Base-by-base conservation (phyloP, 2,113 vertebrate genomes). In the Naja naja region DNA sequence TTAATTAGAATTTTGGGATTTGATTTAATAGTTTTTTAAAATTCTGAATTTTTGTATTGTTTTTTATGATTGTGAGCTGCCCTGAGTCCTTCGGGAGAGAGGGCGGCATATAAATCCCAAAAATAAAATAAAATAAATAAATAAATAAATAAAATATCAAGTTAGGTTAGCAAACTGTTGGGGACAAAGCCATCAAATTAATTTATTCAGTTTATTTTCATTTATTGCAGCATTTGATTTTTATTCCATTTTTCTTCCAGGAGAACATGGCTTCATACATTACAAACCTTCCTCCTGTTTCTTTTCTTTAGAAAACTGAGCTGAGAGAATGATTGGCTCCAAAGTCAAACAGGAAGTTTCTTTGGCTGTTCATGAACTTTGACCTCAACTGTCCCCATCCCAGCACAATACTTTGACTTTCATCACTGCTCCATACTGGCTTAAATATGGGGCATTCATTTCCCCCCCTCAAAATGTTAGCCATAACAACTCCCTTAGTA, bases 91-190 rank as follows among this genome's bases (percentile, higher is more conserved):
- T n/a, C n/a, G n/a, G n/a, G n/a, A n/a, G n/a, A n/a, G n/a, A n/a
- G n/a, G n/a, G n/a, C n/a, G n/a, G n/a, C n/a, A n/a, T n/a, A n/a
- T n/a, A n/a, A n/a, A n/a, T n/a, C n/a, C n/a, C n/a, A n/a, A n/a
- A n/a, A n/a, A n/a, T n/a, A n/a, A n/a, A n/a, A n/a, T n/a, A n/a
- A n/a, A n/a, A n/a, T n/a, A n/a, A n/a, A n/a, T n/a, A n/a, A n/a
- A n/a, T n/a, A n/a, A n/a, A n/a, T n/a, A n/a, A n/a, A n/a, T n/a
- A 55, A 90, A 74, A 93, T 60, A 93, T 8, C 55, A 93, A 93
- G 74, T 86, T 95, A 49, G 89, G 91, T 55, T 47, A 91, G 47
- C 4, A 0, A 1, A 92, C 30, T 30, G 1, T 5, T 93, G 60
- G 0, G 54, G 10, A 27, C 45, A 92, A n/a, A 58, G 4, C 25